phyloP scores from a whole-genome alignment of 2,797 vertebrate species.

The Martes flavigula region DNA sequence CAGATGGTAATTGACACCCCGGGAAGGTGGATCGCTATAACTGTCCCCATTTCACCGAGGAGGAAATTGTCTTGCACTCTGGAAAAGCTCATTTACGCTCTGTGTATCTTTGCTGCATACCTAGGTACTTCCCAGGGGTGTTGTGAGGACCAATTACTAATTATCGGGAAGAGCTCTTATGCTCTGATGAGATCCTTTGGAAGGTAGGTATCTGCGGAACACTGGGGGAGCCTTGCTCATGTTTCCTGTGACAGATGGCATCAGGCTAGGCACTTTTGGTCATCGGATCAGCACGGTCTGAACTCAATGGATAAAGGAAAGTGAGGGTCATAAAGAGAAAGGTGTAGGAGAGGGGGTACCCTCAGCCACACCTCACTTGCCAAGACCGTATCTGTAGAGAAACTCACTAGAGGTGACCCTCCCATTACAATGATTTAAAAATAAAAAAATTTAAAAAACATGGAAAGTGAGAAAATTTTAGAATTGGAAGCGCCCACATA shows the following conservation, averaged over 20 bases:
- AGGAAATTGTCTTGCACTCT: constrained; percentile 34
- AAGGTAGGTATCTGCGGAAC: background rate
- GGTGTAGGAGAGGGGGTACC: background rate
- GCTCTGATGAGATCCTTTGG: constrained; percentile 13
- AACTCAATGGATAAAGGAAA: background rate
- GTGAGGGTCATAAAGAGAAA: background rate
- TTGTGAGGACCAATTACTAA: constrained; percentile 48
- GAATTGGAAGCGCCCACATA: background rate
- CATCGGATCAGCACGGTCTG: background rate
- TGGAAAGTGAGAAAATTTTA: background rate
- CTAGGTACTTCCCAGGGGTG: constrained; percentile 16
- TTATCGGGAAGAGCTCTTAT: constrained; percentile 25
- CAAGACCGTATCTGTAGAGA: background rate
- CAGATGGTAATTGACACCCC: constrained; percentile 7
- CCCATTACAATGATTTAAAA: background rate
- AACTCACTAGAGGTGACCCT: background rate
- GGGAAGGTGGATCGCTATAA: constrained; percentile 28
- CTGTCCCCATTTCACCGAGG: constrained; percentile 24
- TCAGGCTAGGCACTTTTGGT: background rate
- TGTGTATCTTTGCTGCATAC: background rate
- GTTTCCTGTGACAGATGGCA: background rate
- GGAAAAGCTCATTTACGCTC: background rate
- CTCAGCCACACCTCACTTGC: background rate
- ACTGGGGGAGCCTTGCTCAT: background rate
- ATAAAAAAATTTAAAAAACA: background rate